Evolutionary conservation across 2,797 vertebrate genomes (phyloP).

Genomic region (Pogoniulus pusillus): DNA sequence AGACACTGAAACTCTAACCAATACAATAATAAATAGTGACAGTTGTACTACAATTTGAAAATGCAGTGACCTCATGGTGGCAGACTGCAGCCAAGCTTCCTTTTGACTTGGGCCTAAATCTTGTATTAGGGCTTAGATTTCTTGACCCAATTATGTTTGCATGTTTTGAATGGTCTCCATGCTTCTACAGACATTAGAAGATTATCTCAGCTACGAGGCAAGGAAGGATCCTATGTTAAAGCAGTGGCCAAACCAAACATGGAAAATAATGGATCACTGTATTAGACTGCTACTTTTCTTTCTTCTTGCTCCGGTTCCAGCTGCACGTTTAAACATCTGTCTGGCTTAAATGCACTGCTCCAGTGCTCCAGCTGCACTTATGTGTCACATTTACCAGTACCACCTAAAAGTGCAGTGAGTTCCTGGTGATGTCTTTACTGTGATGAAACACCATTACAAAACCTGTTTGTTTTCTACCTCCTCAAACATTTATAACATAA

Average conservation of each 20-base stretch:
- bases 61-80: not conserved
- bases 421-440: not conserved
- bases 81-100: not conserved
- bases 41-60: not conserved
- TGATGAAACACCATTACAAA: not conserved
- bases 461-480: not conserved
- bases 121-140: not conserved
- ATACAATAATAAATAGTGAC: not conserved
- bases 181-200: not conserved
- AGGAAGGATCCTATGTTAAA: not conserved
- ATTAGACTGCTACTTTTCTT: not conserved
- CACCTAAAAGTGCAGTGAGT: not conserved
- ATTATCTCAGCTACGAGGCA: not conserved
- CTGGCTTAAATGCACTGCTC: not conserved
- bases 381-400: not conserved
- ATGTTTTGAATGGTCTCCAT: not conserved
- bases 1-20: not conserved
- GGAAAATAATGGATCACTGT: not conserved
- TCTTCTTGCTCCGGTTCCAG: not conserved
- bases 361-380: not conserved
- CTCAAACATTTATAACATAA: not conserved
- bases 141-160: not conserved
- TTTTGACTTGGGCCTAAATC: not conserved
- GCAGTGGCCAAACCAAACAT: not conserved
- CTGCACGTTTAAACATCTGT: not conserved